Evolutionary conservation across 35 echinoderm and acorn worm genomes (phyloP).

Genomic region (Patiria miniata): DNA sequence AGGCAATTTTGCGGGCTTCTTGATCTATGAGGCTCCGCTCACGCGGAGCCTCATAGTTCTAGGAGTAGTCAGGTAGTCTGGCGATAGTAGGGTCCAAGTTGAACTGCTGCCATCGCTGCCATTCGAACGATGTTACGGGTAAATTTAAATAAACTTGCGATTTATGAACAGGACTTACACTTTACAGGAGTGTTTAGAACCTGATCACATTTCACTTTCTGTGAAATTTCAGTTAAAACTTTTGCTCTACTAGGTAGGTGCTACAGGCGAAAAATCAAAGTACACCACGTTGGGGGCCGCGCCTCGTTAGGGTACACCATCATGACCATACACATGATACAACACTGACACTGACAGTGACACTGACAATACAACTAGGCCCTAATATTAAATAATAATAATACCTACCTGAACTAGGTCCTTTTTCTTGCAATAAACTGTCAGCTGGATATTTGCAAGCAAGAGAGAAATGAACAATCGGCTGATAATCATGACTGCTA

Average conservation of each 20-base stretch:
- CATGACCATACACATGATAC: background rate
- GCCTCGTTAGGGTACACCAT: background rate
- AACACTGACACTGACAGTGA: background rate
- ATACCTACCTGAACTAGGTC: background rate
- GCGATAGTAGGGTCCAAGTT: no score
- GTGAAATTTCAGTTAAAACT: no score
- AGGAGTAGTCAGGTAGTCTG: no score
- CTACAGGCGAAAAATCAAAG: no score
- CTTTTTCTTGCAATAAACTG: constrained; percentile 12
- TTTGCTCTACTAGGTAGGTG: no score
- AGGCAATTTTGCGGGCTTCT: no score
- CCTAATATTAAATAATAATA: no score
- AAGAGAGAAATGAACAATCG: background rate
- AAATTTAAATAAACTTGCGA: no score
- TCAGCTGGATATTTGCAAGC: background rate
- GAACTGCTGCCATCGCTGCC: no score
- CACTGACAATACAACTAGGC: background rate
- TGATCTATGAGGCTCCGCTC: no score
- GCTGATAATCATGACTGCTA: constrained; percentile 2
- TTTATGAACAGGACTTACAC: background rate
- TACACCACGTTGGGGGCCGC: no score
- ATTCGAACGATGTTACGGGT: background rate
- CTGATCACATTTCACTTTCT: background rate
- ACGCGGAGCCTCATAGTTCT: no score
- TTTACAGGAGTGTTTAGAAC: background rate